A percentile compares a stretch with the other conserved stretches of the same genome.
Evolutionary conservation across 1,140 invertebrate genomes (phyloP).

Genomic region (Lineus longissimus): DNA sequence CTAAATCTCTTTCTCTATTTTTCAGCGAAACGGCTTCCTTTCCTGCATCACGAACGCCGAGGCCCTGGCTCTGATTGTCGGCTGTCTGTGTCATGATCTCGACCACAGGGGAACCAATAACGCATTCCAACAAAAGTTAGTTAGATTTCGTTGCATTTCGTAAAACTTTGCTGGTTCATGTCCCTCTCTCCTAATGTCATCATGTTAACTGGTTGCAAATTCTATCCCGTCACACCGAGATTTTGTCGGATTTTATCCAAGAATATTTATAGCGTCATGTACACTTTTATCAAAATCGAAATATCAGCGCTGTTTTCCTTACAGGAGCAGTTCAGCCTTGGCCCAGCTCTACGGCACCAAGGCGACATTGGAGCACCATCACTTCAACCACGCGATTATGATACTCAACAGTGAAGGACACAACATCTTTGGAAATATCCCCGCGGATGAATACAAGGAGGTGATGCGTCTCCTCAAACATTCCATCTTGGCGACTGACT

Average conservation of each 20-base stretch:
- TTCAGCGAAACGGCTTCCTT: slow-evolving; percentile 15
- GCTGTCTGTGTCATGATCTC: slow-evolving; percentile 52
- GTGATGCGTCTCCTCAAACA: slow-evolving; percentile 90
- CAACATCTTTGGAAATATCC: slow-evolving; percentile 83
- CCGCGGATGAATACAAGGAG: slow-evolving; percentile 79
- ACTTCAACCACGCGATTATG: slow-evolving; percentile 97
- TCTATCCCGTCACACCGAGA: background rate
- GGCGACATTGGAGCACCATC: slow-evolving; percentile 95
- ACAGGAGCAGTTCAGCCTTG: slow-evolving; percentile 64
- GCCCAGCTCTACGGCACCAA: slow-evolving; percentile 87
- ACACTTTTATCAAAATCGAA: slow-evolving; percentile 5
- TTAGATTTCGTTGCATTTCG: no score
- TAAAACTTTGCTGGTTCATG: background rate
- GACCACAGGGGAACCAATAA: slow-evolving; percentile 55
- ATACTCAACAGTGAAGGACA: slow-evolving; percentile 78
- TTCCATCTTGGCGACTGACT: slow-evolving; percentile 89
- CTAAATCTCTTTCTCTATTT: background rate
- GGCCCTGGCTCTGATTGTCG: slow-evolving; percentile 46
- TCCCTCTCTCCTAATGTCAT: background rate
- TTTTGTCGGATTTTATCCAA: background rate
- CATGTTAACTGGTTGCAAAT: background rate
- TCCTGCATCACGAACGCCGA: slow-evolving; percentile 39
- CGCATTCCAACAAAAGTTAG: slow-evolving; percentile 52
- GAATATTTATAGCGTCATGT: background rate
- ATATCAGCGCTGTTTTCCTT: slow-evolving; percentile 7